Evolutionary conservation across 2,113 vertebrate genomes (phyloP).

Genomic region (Albula glossodonta): DNA sequence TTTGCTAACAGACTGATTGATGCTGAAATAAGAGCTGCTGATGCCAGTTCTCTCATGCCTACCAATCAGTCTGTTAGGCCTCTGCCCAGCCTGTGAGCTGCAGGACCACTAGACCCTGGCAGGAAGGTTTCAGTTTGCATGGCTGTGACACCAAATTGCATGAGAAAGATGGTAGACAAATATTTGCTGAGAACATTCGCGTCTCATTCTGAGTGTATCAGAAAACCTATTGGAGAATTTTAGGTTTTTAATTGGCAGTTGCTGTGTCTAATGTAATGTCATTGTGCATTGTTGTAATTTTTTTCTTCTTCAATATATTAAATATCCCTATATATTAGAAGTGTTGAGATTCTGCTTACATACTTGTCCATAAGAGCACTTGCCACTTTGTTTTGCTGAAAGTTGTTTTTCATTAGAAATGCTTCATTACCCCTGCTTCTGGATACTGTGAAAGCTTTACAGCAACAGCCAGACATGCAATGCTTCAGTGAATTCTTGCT

Average conservation of each 20-base stretch:
- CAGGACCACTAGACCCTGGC: neutral
- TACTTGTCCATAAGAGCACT: neutral
- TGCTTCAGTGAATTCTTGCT: neutral
- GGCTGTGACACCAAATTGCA: neutral
- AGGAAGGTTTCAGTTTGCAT: neutral
- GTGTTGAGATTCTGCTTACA: neutral
- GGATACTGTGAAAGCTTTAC: neutral
- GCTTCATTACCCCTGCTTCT: neutral
- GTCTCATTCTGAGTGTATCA: neutral
- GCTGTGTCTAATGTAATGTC: no score
- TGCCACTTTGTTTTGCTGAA: neutral
- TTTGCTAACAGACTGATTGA: conserved; percentile 12
- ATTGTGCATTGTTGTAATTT: neutral
- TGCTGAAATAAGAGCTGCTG: neutral
- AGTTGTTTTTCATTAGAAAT: neutral
- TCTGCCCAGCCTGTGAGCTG: neutral
- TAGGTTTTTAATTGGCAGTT: no score
- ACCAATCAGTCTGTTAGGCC: neutral
- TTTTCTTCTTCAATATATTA: neutral
- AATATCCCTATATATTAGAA: neutral
- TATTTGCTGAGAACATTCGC: neutral
- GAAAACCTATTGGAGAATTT: no score
- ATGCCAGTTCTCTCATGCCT: neutral
- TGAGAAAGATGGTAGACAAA: neutral
- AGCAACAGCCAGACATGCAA: neutral